Evolutionary conservation across 2,888 invertebrate species (phyloP), one percentile per base, ranked within the genome.

Genomic region (Drosophila monieri): DNA sequence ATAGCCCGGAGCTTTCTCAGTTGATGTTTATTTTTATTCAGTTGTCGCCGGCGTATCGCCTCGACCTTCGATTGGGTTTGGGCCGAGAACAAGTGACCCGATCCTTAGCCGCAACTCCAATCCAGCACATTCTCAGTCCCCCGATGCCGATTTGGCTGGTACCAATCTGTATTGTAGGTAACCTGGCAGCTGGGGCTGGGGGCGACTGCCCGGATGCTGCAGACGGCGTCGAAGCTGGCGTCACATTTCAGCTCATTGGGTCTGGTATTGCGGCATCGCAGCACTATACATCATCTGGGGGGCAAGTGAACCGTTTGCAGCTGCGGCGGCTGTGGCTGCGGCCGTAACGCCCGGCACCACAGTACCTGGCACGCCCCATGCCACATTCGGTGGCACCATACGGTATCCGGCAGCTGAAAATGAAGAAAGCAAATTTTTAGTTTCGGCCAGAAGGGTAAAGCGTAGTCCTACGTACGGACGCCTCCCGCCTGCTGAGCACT

Each of bases 221-320:
- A 87, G 79, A 74, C 74, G 87, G 72, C 79, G 85, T 78, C 85
- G 85, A 88, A 88, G 84, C 86, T 80, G 84, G 84, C 88, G 89
- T 88, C 89, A 84, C 80, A 73, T 77, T 79, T 79, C 84, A 76
- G 89, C 90, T 95, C 96, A 96, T 95, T 97, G 96, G 92, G 96
- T 94, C 90, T 95, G 96, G 93, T 96, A 97, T 93, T 96, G 95
- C 90, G 95, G 95, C 93, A 96, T 95, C 91, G 95, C 93, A 80
- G 92, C 90, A 90, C 93, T 93, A 89, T 95, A 95, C 94, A 95
- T 94, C 88, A 93, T 93, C 92, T 93, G 93, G 91, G 94, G 92
- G 90, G 92, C 89, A 90, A 94, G 93, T 81, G 93, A 93, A 77
- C 93, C 94, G 78, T 93, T 93, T 89, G 93, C 90, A 66, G 89